A percentile compares a stretch with the other conserved stretches of the same genome.
phyloP scores from a whole-genome alignment of 1,140 invertebrate genomes.

The Pemphigus obesinymphae region DNA sequence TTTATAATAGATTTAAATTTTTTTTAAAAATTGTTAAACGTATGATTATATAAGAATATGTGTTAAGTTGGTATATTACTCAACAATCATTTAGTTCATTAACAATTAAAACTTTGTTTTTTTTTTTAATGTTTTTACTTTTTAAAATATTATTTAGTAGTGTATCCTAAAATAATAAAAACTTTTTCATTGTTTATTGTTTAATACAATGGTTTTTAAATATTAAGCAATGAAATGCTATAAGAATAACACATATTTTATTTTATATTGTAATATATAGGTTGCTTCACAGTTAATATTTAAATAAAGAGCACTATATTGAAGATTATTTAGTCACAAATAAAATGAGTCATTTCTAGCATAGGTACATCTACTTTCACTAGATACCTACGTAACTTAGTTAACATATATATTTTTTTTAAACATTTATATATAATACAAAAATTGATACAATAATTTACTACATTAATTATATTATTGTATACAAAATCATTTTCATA shows the following conservation, averaged over 20 bases:
- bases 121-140: too few species aligned
- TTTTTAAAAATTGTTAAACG: too few species aligned
- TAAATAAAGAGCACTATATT: neutral
- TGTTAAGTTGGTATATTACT: too few species aligned
- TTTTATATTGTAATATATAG: neutral
- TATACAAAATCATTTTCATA: neutral
- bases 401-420: neutral
- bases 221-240: neutral
- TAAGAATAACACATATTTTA: neutral
- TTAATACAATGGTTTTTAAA: too few species aligned
- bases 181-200: too few species aligned
- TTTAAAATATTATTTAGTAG: too few species aligned
- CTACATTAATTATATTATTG: neutral
- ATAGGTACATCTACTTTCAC: constrained; percentile 28
- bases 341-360: constrained; percentile 5
- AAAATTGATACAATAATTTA: neutral
- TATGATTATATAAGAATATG: too few species aligned
- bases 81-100: too few species aligned
- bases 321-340: neutral
- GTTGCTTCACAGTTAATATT: neutral
- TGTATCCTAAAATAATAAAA: too few species aligned
- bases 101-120: too few species aligned
- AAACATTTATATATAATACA: neutral
- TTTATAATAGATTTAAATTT: neutral
- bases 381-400: neutral